Conservation (phyloP, 2,888 invertebrate species). For the Keiferia lycopersicella region DNA sequence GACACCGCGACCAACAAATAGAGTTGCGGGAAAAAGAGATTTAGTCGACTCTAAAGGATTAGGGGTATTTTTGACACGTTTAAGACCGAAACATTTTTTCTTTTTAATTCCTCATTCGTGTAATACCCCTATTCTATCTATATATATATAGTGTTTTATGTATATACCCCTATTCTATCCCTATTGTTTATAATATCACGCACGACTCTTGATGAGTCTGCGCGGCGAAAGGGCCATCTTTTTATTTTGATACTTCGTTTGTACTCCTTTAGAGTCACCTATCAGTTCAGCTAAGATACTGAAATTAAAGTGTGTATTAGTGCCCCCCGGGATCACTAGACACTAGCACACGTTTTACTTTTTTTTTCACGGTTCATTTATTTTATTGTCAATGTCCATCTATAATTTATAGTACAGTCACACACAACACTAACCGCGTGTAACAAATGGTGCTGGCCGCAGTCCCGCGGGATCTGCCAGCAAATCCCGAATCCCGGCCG, state of each 20-base stretch:
- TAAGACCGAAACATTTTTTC: not conserved
- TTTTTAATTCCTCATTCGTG: no score
- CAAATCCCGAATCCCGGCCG: slow-evolving; percentile 40
- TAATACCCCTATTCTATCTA: no score
- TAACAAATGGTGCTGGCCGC: slow-evolving; percentile 55
- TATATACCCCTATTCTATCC: no score
- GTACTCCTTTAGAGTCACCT: no score
- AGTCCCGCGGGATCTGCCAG: slow-evolving; percentile 48
- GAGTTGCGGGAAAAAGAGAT: slow-evolving; percentile 33
- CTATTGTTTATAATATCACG: no score
- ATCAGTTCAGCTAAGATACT: no score
- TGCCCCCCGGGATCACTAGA: not conserved
- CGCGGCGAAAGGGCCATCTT: no score
- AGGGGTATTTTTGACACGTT: not conserved
- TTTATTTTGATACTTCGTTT: no score
- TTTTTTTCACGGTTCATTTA: not conserved
- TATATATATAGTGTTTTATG: no score
- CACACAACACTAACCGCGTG: slow-evolving; percentile 30
- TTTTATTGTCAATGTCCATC: not conserved
- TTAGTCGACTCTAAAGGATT: not conserved
- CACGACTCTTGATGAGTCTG: no score
- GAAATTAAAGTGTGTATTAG: not conserved
- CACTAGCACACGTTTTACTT: no score
- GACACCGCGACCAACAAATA: slow-evolving; percentile 37
- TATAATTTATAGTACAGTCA: not conserved